Evolutionary conservation across 2,113 vertebrate species (phyloP).

Genomic region (Naja naja): DNA sequence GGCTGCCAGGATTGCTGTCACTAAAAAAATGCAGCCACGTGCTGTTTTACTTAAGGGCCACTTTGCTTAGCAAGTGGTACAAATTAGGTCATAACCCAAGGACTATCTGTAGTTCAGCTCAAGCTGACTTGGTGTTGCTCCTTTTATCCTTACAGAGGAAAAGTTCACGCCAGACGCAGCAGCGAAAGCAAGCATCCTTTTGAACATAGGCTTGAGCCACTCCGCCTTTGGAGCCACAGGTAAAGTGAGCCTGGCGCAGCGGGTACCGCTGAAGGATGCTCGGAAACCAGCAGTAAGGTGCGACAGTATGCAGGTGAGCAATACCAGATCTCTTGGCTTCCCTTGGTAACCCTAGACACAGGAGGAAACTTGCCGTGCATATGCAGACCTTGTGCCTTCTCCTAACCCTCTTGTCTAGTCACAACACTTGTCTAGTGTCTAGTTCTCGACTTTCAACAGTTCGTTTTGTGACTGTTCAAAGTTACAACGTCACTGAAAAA

Average conservation of each 20-base stretch:
- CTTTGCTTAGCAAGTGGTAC: not conserved
- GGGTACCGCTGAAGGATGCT: constrained; percentile 52
- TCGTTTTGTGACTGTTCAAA: not conserved
- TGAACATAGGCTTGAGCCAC: constrained; percentile 21
- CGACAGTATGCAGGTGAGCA: constrained; percentile 20
- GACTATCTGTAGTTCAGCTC: not conserved
- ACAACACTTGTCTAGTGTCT: no score
- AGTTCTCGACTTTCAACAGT: not conserved
- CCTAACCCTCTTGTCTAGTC: not conserved
- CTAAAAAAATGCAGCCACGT: not conserved
- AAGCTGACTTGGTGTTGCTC: not conserved
- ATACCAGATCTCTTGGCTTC: not conserved
- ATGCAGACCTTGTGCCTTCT: not conserved
- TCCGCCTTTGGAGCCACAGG: not conserved
- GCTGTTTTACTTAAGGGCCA: not conserved
- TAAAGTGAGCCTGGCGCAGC: constrained; percentile 52
- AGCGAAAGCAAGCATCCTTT: constrained; percentile 46
- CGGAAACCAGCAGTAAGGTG: not conserved
- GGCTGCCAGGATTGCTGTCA: not conserved
- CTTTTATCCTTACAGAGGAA: constrained; percentile 15
- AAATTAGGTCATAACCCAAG: not conserved
- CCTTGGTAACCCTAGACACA: not conserved
- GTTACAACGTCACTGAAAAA: not conserved
- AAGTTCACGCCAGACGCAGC: constrained; percentile 39
- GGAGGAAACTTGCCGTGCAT: not conserved